Conservation (phyloP, 1,140 invertebrate genomes). For the Oscheius sp. region DNA sequence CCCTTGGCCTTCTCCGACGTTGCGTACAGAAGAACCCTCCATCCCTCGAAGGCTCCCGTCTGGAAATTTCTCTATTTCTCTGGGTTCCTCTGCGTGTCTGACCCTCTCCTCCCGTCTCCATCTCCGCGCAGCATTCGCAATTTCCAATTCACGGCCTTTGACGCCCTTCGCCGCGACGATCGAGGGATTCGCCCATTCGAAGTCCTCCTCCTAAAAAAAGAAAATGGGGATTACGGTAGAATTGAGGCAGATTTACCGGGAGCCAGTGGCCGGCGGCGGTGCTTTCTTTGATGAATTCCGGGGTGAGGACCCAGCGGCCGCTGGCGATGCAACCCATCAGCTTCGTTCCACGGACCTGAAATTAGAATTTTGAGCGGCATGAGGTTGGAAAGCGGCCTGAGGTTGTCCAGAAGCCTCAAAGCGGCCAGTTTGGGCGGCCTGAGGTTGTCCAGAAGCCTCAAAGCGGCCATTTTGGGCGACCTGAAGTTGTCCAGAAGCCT, state of each 20-base stretch:
- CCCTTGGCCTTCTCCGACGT: not conserved
- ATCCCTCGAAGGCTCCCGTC: not conserved
- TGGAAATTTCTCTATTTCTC: not conserved
- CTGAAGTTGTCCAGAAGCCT: too few relatives aligned
- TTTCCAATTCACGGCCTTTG: not conserved
- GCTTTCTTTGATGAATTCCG: conserved; percentile 1
- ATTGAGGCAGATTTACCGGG: not conserved
- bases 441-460: too few relatives aligned
- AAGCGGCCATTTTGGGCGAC: too few relatives aligned
- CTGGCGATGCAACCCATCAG: conserved; percentile 9
- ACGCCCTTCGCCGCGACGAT: not conserved
- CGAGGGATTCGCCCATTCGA: not conserved
- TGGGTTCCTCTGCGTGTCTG: not conserved
- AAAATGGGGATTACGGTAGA: not conserved
- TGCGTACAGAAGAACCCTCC: not conserved
- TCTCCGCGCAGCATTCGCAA: not conserved
- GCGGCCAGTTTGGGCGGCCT: too few relatives aligned
- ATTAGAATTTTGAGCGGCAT: not conserved
- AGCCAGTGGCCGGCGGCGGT: not conserved
- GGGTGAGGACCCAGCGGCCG: conserved; percentile 12
- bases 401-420: too few relatives aligned
- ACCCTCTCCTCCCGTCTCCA: not conserved
- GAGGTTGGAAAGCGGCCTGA: too few relatives aligned
- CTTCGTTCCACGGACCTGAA: conserved; percentile 1
- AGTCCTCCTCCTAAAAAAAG: not conserved